phyloP scores from a whole-genome alignment of 2,113 vertebrate genomes.

The Phylloscopus trochilus region DNA sequence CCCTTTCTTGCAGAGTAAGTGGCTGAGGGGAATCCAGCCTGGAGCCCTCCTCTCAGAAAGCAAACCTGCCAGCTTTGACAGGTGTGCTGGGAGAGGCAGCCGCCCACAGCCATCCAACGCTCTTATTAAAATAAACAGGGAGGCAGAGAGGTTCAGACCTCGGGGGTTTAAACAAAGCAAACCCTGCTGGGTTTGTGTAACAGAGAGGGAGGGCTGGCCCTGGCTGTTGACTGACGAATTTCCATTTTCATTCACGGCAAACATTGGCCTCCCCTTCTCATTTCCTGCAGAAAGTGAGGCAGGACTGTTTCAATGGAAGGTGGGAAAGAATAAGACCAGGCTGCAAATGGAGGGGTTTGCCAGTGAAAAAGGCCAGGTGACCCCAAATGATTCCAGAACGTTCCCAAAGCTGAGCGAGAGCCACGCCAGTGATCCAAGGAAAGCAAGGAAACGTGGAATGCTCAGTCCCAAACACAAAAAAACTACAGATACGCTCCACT shows the following conservation, averaged over 20 bases:
- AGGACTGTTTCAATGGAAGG: neutral
- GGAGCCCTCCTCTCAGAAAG: neutral
- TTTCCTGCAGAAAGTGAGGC: neutral
- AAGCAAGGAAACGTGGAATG: fast-evolving
- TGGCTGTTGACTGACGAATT: neutral
- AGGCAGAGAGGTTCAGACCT: neutral
- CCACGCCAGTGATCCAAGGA: neutral
- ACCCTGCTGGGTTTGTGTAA: neutral
- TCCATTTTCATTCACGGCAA: neutral
- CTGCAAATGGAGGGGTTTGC: neutral
- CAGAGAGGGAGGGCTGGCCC: neutral
- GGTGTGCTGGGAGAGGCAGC: neutral
- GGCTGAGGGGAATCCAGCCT: neutral
- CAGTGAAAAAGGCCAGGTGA: neutral
- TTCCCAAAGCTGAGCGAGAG: neutral
- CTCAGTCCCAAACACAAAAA: neutral
- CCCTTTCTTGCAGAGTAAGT: neutral
- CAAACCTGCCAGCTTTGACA: neutral
- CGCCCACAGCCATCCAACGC: neutral
- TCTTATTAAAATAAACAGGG: neutral
- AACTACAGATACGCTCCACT: neutral
- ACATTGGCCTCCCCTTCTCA: neutral
- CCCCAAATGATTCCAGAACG: neutral
- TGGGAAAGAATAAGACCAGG: neutral
- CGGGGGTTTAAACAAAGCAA: neutral